A percentile compares a stretch with the other conserved stretches of the same genome.
Conservation (phyloP, 1,140 invertebrate genomes). For the Anadara kagoshimensis region DNA sequence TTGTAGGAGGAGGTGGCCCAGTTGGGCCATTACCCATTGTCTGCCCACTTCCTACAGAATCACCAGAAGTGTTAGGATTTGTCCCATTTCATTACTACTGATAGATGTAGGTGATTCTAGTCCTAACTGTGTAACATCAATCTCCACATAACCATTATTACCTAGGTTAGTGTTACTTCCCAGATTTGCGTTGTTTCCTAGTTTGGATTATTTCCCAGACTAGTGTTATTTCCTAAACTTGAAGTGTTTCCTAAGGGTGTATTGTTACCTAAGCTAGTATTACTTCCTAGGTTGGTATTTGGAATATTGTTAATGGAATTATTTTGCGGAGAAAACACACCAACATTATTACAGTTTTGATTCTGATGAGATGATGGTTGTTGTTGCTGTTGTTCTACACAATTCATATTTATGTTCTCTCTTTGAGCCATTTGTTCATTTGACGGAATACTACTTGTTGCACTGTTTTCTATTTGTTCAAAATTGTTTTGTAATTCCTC, state of each 20-base stretch:
- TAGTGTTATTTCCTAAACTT: too few relatives aligned
- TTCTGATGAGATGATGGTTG: conserved; percentile 42
- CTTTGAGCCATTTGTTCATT: conserved; percentile 32
- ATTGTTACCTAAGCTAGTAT: too few relatives aligned
- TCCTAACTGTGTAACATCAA: conserved; percentile 88
- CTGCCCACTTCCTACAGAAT: conserved; percentile 49
- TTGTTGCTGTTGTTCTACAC: conserved; percentile 29
- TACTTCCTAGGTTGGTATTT: too few relatives aligned
- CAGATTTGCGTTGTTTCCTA: neutral
- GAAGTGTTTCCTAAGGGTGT: too few relatives aligned
- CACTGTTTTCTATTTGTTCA: conserved; percentile 16
- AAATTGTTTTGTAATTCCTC: conserved; percentile 25
- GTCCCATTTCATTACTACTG: conserved; percentile 82
- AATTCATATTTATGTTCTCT: conserved; percentile 33
- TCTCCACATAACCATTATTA: conserved; percentile 80
- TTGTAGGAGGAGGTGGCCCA: conserved; percentile 1
- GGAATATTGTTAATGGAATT: conserved; percentile 48
- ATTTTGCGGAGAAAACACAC: conserved; percentile 53
- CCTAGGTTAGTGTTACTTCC: conserved; percentile 39
- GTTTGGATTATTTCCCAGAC: too few relatives aligned
- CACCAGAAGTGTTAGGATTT: conserved; percentile 76
- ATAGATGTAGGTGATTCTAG: conserved; percentile 91
- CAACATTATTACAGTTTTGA: conserved; percentile 48
- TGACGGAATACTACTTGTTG: neutral
- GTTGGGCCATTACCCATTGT: neutral